These are phyloP conservation scores for Astropecten irregularis DNA, from an alignment of 53 echinoderm and acorn worm species.

Conservation along the genomic window DNA sequence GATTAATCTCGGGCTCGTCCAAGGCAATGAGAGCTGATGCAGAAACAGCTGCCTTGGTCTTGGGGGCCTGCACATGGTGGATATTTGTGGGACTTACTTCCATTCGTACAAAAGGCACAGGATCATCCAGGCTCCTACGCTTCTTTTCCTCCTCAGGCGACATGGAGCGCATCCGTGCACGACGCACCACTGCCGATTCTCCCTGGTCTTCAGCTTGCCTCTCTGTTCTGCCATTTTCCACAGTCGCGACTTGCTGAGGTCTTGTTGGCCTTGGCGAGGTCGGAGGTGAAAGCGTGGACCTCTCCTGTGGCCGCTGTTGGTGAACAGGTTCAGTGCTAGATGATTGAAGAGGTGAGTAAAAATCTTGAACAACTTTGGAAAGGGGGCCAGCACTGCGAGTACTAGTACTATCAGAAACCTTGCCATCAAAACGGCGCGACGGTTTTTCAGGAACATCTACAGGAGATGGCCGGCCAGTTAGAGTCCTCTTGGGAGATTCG, in stretches of 20 bases:
- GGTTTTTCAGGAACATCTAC: slow-evolving; percentile 29
- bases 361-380: slow-evolving; percentile 44
- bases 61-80: slow-evolving; percentile 51
- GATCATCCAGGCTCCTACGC: slow-evolving; percentile 45
- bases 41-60: slow-evolving; percentile 22
- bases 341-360: slow-evolving; percentile 1
- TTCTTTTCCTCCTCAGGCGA: slow-evolving; percentile 35
- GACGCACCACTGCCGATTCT: slow-evolving; percentile 9
- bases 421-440: slow-evolving; percentile 29
- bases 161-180: slow-evolving; percentile 29
- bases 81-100: slow-evolving; percentile 27
- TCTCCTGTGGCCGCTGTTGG: not conserved
- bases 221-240: slow-evolving; percentile 24
- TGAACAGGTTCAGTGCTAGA: not conserved
- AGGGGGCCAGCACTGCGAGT: slow-evolving; percentile 32
- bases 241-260: not conserved
- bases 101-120: slow-evolving; percentile 33
- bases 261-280: slow-evolving; percentile 7
- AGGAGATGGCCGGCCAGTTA: slow-evolving; percentile 29
- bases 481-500: slow-evolving; percentile 46
- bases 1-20: slow-evolving; percentile 37
- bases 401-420: slow-evolving; percentile 58
- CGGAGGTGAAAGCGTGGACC: slow-evolving; percentile 30
- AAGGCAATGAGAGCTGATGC: slow-evolving; percentile 44
- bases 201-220: not conserved